Percentiles rank a stretch among this genome's conserved stretches.
Evolutionary conservation across 2,888 invertebrate genomes (phyloP).

Genomic region (Pheosia gnoma): DNA sequence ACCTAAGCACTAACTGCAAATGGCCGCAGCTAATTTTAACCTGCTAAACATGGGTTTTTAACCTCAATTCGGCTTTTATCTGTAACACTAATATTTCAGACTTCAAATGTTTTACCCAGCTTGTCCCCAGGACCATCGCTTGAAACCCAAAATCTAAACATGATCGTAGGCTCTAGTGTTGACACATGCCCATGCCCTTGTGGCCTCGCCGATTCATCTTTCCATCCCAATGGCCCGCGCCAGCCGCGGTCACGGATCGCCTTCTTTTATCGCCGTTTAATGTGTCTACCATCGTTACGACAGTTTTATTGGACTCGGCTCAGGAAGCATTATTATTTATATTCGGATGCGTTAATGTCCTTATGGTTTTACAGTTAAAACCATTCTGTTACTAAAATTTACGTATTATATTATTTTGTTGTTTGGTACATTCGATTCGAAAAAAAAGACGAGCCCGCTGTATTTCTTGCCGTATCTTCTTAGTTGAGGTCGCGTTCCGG

Average conservation of each 20-base stretch:
- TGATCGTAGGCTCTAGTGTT: background rate
- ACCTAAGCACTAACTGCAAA: too few relatives aligned
- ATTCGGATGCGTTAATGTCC: background rate
- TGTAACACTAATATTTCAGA: too few relatives aligned
- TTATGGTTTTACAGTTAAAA: background rate
- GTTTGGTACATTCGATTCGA: background rate
- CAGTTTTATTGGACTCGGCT: background rate
- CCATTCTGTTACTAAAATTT: background rate
- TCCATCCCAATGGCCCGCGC: background rate
- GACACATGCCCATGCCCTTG: background rate
- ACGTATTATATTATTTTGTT: background rate
- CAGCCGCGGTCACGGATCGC: constrained; percentile 1
- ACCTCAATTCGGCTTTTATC: too few relatives aligned
- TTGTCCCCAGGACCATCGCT: background rate
- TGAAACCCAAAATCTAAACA: background rate
- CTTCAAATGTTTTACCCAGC: background rate
- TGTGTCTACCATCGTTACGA: constrained; percentile 3
- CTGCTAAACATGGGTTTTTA: too few relatives aligned
- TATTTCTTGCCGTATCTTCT: too few relatives aligned
- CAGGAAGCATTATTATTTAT: background rate
- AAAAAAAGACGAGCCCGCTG: too few relatives aligned
- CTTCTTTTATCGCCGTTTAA: constrained; percentile 4
- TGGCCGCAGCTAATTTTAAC: too few relatives aligned
- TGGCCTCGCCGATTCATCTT: background rate
- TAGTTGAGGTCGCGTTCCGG: too few relatives aligned